Evolutionary conservation across 2,888 invertebrate species (phyloP), one percentile per base, ranked within the genome.

Genomic region (Phortica okadai): DNA sequence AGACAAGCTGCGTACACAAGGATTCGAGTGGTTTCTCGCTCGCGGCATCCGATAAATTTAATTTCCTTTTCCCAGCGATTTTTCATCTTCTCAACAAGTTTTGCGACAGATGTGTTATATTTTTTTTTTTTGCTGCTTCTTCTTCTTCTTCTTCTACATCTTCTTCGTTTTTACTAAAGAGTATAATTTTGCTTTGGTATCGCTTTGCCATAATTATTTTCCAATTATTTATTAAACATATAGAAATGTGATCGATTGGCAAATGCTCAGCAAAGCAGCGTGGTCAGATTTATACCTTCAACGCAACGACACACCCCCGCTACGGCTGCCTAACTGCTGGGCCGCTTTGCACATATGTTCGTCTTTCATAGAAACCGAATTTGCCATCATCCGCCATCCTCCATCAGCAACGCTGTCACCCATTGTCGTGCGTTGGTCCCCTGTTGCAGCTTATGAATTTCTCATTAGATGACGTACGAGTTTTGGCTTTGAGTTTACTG

Each of bases 191-290:
- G 10, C 41, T 62, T n/a, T 44, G 25, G 41, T 72, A 25, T 8
- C 25, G 45, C 41, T 72, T 14, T n/a, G 33, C 87, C 79, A 85
- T 86, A 86, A 88, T 86, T 88, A 86, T 86, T 87, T 86, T 83
- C 82, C 89, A 86, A 86, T 86, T 86, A 86, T 88, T 82, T 88
- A 86, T 87, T 86, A 86, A 86, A 88, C 87, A 88, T 87, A 87
- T 80, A 78, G 78, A 80, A 84, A 80, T 81, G 25, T 87, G 89
- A 86, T 86, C 89, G 86, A 86, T 86, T 86, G 50, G 50, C 50
- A 50, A 50, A 62, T 62, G 62, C 16, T 62, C 62, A 62, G 62
- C 5, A 25, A 25, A 14, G 41, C 64, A 14, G 64, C 33, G 14
- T 33, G 41, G 10, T 64, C 11, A 10, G 11, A 11, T 25, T 25